Evolutionary conservation across 2,888 invertebrate genomes (phyloP).

Genomic region (Priocnemis perturbator): DNA sequence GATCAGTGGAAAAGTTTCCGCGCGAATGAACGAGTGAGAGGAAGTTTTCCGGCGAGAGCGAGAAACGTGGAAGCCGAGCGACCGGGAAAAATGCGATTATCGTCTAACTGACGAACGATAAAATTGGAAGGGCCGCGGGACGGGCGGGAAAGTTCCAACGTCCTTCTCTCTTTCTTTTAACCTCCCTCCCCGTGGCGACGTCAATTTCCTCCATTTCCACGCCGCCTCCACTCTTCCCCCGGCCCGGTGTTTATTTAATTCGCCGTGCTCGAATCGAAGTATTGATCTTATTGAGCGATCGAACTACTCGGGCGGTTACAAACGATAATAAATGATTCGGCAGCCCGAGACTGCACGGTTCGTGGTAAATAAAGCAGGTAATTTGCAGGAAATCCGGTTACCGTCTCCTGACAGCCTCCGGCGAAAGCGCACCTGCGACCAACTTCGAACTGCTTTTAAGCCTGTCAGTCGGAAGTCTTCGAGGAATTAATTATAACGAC

Average conservation of each 20-base stretch:
- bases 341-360: slow-evolving; percentile 2
- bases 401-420: slow-evolving; percentile 5
- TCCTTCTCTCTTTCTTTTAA: too few species aligned
- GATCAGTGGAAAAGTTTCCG: too few species aligned
- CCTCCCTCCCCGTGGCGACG: too few species aligned
- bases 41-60: too few species aligned
- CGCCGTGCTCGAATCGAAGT: too few species aligned
- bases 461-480: slow-evolving; percentile 26
- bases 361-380: slow-evolving; percentile 38
- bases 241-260: too few species aligned
- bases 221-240: too few species aligned
- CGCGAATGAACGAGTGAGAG: too few species aligned
- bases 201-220: too few species aligned
- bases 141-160: too few species aligned
- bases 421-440: slow-evolving; percentile 36
- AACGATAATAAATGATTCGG: slow-evolving; percentile 40
- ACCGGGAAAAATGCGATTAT: slow-evolving; percentile 41
- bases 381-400: slow-evolving; percentile 38
- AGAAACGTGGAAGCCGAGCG: slow-evolving; percentile 1
- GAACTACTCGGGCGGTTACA: not conserved
- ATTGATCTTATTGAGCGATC: too few species aligned
- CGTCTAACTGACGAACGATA: slow-evolving; percentile 24
- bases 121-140: slow-evolving; percentile 25
- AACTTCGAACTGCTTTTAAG: slow-evolving; percentile 32
- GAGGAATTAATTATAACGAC: slow-evolving; percentile 36